phyloP scores from a whole-genome alignment of 2,888 invertebrate genomes.

The Phyto melanocephala region DNA sequence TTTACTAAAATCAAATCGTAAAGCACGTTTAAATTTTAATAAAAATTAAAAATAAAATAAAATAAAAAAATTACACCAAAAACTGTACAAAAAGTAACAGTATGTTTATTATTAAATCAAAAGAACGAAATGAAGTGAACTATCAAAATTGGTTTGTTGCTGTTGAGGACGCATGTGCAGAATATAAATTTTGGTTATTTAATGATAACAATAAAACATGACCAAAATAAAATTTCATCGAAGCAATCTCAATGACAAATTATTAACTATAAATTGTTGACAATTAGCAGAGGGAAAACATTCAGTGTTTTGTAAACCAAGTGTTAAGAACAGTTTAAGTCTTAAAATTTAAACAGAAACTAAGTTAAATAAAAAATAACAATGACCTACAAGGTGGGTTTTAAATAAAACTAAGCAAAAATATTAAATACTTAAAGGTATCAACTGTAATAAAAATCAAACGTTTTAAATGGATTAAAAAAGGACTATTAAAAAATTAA shows the following conservation, averaged over 20 bases:
- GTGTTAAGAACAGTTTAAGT: conserved; percentile 66
- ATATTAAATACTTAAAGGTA: not conserved
- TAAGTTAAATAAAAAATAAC: conserved; percentile 30
- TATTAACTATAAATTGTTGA: conserved; percentile 71
- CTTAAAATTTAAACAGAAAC: conserved; percentile 45
- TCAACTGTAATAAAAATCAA: not conserved
- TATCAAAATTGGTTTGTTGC: conserved; percentile 22
- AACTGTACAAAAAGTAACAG: not conserved
- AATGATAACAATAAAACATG: conserved; percentile 34
- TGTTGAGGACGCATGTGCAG: conserved; percentile 35
- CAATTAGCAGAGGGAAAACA: conserved; percentile 67
- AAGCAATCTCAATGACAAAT: conserved; percentile 74
- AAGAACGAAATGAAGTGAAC: not conserved
- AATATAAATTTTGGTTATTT: conserved; percentile 43
- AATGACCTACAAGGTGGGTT: conserved; percentile 73
- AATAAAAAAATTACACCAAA: not conserved
- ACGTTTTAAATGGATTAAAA: not conserved
- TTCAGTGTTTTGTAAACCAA: conserved; percentile 71
- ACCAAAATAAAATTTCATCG: conserved; percentile 75
- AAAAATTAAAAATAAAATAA: not conserved
- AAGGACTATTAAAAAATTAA: not conserved
- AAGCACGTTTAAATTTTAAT: not conserved
- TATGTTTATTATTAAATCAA: not conserved
- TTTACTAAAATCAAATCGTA: not conserved
- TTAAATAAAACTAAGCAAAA: not conserved